Base-by-base conservation (phyloP, 2,888 invertebrate genomes). In the Creontiades dilutus region DNA sequence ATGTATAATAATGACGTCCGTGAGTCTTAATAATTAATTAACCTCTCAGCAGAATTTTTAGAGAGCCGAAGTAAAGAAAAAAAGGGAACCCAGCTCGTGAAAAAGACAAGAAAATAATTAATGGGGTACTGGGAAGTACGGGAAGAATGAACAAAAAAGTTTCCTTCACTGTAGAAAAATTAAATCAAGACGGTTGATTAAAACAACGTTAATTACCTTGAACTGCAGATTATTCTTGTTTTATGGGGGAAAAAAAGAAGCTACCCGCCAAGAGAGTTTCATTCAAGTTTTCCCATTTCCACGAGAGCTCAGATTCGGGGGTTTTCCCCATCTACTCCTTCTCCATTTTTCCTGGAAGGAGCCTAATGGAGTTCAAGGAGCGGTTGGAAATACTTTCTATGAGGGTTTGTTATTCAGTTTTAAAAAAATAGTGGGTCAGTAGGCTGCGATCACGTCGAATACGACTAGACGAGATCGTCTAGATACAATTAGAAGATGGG, bases 221-320 rank as follows among this genome's bases (percentile, higher is more conserved):
- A 82, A 82, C 82, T 82, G 82, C 13, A 82, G 82, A 82, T 82
- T 82, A 82, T 82, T 82, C 82, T 82, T 82, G 82, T 82, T 82
- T 82, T 82, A 82, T 82, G 82, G 82, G 80, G 19, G 12, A 7
- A 23, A 19, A 82, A 78, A 82, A 82, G 52, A 82, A 82, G 82
- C 82, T 82, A 82, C 82, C 23, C 52, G 82, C 52, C 48, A 48
- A 52, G 27, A 19, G 48, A 47, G 23, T 82, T 46, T 82, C 82
- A 82, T 82, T 82, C 82, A 82, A 82, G 82, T 82, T 82, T 82
- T 82, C 82, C 55, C 82, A 52, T 37, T 82, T 82, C 27, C 23
- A 52, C 52, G 52, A 68, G 52, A 82, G 52, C 52, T 4, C 52
- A 82, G 52, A 23, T 68, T 68, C 19, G 37, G 37, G 37, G 37